These are phyloP conservation scores for Epinephelus lanceolatus DNA, from an alignment of 2,113 vertebrate species.

Conservation along the genomic window DNA sequence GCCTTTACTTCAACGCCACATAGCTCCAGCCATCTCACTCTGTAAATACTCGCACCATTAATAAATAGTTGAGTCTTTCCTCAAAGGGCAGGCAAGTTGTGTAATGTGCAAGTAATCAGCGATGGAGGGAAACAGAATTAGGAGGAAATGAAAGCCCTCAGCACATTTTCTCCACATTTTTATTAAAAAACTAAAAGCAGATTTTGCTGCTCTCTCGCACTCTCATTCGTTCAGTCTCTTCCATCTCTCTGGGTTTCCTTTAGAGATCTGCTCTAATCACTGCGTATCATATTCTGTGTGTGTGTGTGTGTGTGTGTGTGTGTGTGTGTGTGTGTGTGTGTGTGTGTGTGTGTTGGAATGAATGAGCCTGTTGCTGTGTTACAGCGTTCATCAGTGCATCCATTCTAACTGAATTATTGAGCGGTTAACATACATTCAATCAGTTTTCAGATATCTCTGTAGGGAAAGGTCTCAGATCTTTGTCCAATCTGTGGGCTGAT, in stretches of 20 bases:
- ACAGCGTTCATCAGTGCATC: constrained; percentile 44
- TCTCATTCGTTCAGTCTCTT: constrained; percentile 17
- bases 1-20: constrained; percentile 12
- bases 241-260: constrained; percentile 34
- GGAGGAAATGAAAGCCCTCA: constrained; percentile 54
- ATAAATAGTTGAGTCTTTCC: constrained; percentile 61
- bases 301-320: constrained; percentile 1
- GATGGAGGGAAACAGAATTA: constrained; percentile 48
- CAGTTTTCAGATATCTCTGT: constrained; percentile 20
- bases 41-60: constrained; percentile 69
- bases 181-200: constrained; percentile 55
- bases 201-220: constrained; percentile 8
- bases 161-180: constrained; percentile 46
- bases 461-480: constrained; percentile 33
- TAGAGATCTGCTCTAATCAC: constrained; percentile 53
- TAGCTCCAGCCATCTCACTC: constrained; percentile 23
- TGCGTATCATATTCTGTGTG: constrained; percentile 44
- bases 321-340: neutral
- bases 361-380: constrained; percentile 69
- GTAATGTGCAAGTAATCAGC: constrained; percentile 53
- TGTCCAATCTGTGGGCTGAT: constrained; percentile 25
- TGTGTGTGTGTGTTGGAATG: neutral
- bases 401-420: constrained; percentile 67
- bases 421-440: constrained; percentile 49
- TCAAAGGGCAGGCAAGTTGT: constrained; percentile 51